Evolutionary conservation across 2,888 invertebrate species (phyloP).

Genomic region (Stenchaetothrips biformis): DNA sequence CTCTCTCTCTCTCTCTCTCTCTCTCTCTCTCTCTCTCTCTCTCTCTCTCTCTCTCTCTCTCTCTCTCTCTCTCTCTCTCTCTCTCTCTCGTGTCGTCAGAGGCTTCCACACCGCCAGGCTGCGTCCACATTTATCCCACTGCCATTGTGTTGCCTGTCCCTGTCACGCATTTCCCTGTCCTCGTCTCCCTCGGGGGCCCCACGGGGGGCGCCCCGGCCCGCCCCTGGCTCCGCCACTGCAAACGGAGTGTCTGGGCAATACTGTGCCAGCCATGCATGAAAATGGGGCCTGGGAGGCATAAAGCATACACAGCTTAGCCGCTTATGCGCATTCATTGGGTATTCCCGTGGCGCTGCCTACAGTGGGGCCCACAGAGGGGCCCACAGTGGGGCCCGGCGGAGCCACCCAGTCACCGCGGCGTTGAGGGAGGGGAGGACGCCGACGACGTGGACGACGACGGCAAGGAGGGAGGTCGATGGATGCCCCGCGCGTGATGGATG

Average conservation of each 20-base stretch:
- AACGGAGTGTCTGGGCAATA: constrained; percentile 1
- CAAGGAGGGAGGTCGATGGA: no score
- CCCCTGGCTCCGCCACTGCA: neutral
- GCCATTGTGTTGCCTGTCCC: neutral
- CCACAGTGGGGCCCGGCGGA: no score
- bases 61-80: neutral
- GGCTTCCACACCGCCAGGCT: neutral
- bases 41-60: no score
- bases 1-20: neutral
- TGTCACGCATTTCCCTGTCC: neutral
- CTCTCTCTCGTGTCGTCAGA: neutral
- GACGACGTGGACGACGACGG: no score
- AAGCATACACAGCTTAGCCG: neutral
- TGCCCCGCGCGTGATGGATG: no score
- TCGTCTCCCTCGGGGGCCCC: neutral
- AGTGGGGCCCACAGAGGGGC: no score
- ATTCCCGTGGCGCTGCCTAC: neutral
- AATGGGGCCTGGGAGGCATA: neutral
- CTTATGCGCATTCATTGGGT: neutral
- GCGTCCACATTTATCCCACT: neutral
- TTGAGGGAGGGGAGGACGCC: no score
- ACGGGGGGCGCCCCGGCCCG: neutral
- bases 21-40: neutral
- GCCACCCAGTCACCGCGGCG: no score
- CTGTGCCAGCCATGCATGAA: neutral